Base-by-base conservation (phyloP, 2,113 vertebrate species). In the Saimiri boliviensis region DNA sequence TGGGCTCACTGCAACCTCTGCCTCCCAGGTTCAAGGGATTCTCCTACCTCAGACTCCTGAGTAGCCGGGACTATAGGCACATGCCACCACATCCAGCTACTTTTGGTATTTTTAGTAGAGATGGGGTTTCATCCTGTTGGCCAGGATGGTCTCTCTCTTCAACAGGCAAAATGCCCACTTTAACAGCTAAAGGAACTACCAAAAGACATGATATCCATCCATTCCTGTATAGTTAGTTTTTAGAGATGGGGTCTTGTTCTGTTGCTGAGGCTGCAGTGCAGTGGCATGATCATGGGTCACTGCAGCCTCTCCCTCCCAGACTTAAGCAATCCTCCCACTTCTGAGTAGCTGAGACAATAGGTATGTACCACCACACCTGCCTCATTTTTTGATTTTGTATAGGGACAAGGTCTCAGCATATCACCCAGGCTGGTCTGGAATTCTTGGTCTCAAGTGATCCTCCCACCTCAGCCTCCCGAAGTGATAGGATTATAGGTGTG, bases 21-120 rank as follows among this genome's bases (percentile, higher is more conserved):
- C 52, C 52, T 52, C 52, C 16, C 5, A 1, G 52, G 52, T 52
- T 52, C 52, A 52, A 52, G 52, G 1, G 16, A 6, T 52, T 52
- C 52, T 52, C 16, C 52, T 52, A 16, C 52, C 52, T 52, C 52
- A 52, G 52, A 17, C 52, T 52, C 52, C 52, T 17, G 52, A 52
- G 52, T 52, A 52, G 16, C 16, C 1, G 0, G 52, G 52, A 52
- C 5, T 52, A 52, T 5, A 52, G 52, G 52, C 5, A 0, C 1
- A 1, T 6, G 16, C 16, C 16, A 52, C 16, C 52, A 52, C 5
- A 0, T 5, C 52, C 16, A 17, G 52, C 52, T 52, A 19, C 17
- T 19, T 52, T 52, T 52, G 17, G 52, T 52, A 52, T 52, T 52
- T 52, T 52, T 52, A 52, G 52, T 52, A 52, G 52, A 52, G 52